phyloP scores from a whole-genome alignment of 2,797 vertebrate species.

The Urophycis tenuis region DNA sequence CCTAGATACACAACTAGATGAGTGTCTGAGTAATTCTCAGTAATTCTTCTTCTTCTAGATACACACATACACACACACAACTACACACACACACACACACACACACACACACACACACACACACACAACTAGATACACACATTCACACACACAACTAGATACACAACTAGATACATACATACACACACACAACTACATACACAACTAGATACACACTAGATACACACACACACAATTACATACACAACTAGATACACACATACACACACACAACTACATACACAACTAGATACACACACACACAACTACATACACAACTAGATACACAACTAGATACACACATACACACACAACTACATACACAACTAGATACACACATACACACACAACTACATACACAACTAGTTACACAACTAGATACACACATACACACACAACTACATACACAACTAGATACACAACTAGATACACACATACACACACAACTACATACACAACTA shows the following conservation, averaged over 20 bases:
- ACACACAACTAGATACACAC: constrained; percentile 17
- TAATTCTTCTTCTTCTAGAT: too few species aligned
- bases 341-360: too few species aligned
- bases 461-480: constrained; percentile 45
- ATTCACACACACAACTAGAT: not conserved
- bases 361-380: constrained; percentile 48
- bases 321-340: too few species aligned
- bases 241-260: not conserved
- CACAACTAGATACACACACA: constrained; percentile 7
- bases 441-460: too few species aligned
- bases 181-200: not conserved
- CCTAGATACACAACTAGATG: too few species aligned
- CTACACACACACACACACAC: constrained; percentile 47
- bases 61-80: too few species aligned
- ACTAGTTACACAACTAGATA: too few species aligned
- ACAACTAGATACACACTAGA: not conserved
- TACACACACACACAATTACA: too few species aligned
- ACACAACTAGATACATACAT: too few species aligned
- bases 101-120: constrained; percentile 32
- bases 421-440: too few species aligned
- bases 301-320: too few species aligned
- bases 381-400: constrained; percentile 27
- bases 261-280: not conserved
- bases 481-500: constrained; percentile 25
- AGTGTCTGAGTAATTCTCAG: too few species aligned